Base-by-base conservation (phyloP, 2,888 invertebrate genomes). In the Thera obeliscata region DNA sequence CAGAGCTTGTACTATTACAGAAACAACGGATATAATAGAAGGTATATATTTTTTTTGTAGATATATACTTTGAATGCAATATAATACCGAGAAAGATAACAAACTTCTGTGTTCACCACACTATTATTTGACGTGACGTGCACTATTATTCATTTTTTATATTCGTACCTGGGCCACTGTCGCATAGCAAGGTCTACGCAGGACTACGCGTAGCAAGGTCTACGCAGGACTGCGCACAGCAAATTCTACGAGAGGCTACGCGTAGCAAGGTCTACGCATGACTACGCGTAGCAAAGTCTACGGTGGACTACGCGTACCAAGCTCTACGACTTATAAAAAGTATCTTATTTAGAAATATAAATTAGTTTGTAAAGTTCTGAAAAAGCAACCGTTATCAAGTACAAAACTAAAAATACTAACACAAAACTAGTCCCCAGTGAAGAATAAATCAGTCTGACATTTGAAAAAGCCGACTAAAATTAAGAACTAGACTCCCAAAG, bases 401-500 rank as follows among this genome's bases (percentile, higher is more conserved):
- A 46, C 11, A 55, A 36, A 56, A 56, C 12, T 38, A 56, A 38
- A n/a, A n/a, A 36, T 56, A 56, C 56, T 56, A 56, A 56, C 22
- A 12, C 8, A 12, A 61, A 46, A 63, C 56, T 57, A 54, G 61
- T 61, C 65, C 49, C 64, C 12, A 2, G 56, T 59, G 65, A 11
- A 57, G 63, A 60, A 69, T 66, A 69, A 69, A 69, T 69, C 56
- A 62, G 60, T 59, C 52, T 41, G 62, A 59, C 63, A 62, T 61
- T 57, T 62, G 61, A 36, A 69, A 63, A 62, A 54, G 54, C 41
- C 65, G 59, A 66, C 65, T 66, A 63, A 60, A 67, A 63, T 62
- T 56, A 60, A 64, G 59, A 67, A 64, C 52, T 60, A 61, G 50
- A 63, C 52, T 56, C 36, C 36, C 58, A 61, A 61, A 66, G 56